Evolutionary conservation across 2,797 vertebrate species (phyloP), one percentile per base, ranked within the genome.

Genomic region (Pangasius sanitwongsei): DNA sequence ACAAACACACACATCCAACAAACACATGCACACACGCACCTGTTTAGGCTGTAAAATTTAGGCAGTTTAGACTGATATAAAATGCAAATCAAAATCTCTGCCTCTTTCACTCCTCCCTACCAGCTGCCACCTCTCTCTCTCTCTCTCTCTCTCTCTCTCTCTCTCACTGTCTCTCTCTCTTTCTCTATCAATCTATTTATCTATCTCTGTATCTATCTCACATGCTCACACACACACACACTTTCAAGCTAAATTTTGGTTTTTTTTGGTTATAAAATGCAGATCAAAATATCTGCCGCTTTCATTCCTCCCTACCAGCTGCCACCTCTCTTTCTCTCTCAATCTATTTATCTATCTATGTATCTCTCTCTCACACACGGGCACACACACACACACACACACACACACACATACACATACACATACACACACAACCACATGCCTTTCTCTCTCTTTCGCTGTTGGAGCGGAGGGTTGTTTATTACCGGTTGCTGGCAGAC

Each of bases 401-500:
- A 50, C 37, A 65, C 69, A 34, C 23, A 72, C 84, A 59, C 25
- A 34, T 28, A 69, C 57, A 65, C 63, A 63, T 57, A 61, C n/a
- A 34, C 77, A n/a, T 7, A 18, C 7, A 4, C 55, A 78, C 44
- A 81, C 77, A 57, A 34, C 18, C 53, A 57, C 74, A 70, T 77
- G 57, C 85, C 53, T 63, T 6, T 50, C 83, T 59, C 57, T 25
- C n/a, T 90, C 15, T 77, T 44, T 44, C 23, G 11, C 89, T 86
- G 89, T 80, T 89, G 88, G 89, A 87, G 57, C 77, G 88, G 53
- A 80, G 69, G 61, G 65, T 87, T 92, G 88, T 92, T 91, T 90
- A 86, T 91, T 63, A 75, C 78, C 65, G 72, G 78, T 77, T 89
- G 88, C 74, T 88, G 93, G 89, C 91, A 93, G 93, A 93, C 93